Evolutionary conservation across 2,113 vertebrate species (phyloP), one percentile per base, ranked within the genome.

Genomic region (Ciconia stormi): DNA sequence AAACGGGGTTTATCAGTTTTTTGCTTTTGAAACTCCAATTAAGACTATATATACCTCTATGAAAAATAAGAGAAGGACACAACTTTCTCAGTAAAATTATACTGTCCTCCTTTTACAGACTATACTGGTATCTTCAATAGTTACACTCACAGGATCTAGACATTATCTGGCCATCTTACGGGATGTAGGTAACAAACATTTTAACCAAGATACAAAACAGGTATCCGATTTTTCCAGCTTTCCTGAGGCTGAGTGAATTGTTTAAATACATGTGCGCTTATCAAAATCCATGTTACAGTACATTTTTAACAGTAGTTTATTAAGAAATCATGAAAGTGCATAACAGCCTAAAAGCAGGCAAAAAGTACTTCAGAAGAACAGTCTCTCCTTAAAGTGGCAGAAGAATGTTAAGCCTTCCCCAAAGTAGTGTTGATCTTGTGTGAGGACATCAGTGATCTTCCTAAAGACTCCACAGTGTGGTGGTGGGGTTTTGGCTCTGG

Each of bases 311-410:
- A 97, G 97, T 90, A 97, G 95, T 96, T 96, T 95, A 93, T 91
- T 94, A 97, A 95, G 96, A 97, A 97, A 92, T 82, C 90, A 95
- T 96, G 97, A 98, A 98, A 98, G 96, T 97, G 97, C 97, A 94
- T 97, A 96, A 97, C 89, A 95, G 97, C 96, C 96, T 97, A 95
- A 89, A 93, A 95, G 94, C 96, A 97, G 97, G 97, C 97, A 93
- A 72, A 87, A 92, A 93, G 96, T 97, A 96, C 89, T 95, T 97
- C 67, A 86, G 93, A 90, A 92, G 93, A 97, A 96, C 92, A 98
- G 96, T 97, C 97, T 94, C 87, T 98, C 80, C 86, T 93, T 81
- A 82, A 81, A 86, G 87, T 36, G 90, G 88, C 90, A 92, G 95
- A 93, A 92, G 94, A 94, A 87, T 50, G 50, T 69, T 69, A 81